Evolutionary conservation across 2,113 vertebrate species (phyloP).

Genomic region (Xenotilapia caudafasciata): DNA sequence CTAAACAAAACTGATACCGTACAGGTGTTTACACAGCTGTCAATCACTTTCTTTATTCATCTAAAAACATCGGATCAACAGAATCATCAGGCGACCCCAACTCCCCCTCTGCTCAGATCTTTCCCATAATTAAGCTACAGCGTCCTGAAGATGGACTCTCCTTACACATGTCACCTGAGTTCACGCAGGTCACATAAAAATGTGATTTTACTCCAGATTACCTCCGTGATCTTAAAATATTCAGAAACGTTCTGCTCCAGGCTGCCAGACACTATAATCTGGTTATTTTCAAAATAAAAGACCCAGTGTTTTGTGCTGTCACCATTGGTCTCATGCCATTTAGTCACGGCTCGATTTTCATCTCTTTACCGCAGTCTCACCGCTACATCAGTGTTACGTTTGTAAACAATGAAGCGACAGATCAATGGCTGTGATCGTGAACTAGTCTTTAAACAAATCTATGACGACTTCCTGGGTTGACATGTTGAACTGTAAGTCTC

Average conservation of each 20-base stretch:
- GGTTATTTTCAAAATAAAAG: not conserved
- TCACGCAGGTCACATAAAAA: not conserved
- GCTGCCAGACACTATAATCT: not conserved
- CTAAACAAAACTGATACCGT: not conserved
- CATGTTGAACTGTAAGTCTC: not conserved
- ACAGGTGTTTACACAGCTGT: not conserved
- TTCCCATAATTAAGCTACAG: not conserved
- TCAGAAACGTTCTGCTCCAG: not conserved
- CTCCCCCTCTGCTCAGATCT: not conserved
- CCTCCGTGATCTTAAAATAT: not conserved
- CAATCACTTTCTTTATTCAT: not conserved
- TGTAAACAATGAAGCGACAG: not conserved
- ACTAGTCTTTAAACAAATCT: not conserved
- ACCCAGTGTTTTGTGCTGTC: not conserved
- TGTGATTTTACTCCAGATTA: not conserved
- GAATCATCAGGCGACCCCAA: not conserved
- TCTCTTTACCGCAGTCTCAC: not conserved
- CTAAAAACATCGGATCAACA: not conserved
- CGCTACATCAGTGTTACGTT: not conserved
- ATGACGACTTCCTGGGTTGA: not conserved
- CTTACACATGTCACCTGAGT: not conserved
- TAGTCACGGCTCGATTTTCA: accelerated
- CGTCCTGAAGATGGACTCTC: not conserved
- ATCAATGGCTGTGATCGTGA: not conserved
- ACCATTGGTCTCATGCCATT: not conserved